Conservation (phyloP, 2,113 vertebrate genomes). For the Rhabdornis inornatus region DNA sequence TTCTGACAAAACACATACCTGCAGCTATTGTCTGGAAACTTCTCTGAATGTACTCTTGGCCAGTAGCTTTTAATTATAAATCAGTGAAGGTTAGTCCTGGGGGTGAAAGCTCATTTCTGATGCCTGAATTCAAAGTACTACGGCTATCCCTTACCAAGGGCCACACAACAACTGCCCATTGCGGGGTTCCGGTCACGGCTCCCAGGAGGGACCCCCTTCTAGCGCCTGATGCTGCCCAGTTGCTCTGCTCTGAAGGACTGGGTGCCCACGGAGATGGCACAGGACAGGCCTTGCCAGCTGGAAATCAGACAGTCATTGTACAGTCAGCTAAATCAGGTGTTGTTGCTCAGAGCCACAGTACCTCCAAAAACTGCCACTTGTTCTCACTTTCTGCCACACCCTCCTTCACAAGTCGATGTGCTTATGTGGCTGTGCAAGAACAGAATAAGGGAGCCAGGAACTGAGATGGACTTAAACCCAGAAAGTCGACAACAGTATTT, state of each 20-base stretch:
- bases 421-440: neutral
- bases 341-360: neutral
- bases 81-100: neutral
- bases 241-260: neutral
- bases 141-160: neutral
- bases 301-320: neutral
- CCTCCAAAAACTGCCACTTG: neutral
- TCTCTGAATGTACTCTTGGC: neutral
- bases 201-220: neutral
- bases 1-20: neutral
- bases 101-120: neutral
- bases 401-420: neutral
- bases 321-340: neutral
- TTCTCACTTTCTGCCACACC: neutral
- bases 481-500: neutral
- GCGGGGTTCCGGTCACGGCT: rapidly evolving
- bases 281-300: neutral
- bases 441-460: neutral
- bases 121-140: neutral
- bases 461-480: neutral
- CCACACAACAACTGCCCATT: rapidly evolving
- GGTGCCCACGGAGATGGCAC: neutral
- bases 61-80: neutral
- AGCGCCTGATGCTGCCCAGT: neutral
- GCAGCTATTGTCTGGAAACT: neutral